Conservation (phyloP, 1,140 invertebrate genomes). For the Oryctes rhinoceros region DNA sequence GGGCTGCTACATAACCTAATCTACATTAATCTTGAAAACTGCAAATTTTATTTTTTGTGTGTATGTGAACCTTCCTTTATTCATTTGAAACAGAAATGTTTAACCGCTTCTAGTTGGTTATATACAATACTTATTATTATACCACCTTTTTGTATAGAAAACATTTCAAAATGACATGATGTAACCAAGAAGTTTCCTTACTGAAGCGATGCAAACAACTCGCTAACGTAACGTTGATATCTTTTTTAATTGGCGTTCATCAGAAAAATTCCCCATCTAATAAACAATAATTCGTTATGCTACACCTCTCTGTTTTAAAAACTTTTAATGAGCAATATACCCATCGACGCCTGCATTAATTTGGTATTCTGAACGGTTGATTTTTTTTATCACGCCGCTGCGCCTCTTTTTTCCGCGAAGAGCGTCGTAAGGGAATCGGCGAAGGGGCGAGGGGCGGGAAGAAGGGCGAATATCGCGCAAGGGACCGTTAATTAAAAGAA, state of each 20-base stretch:
- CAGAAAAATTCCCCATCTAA: conserved; percentile 25
- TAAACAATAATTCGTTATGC: conserved; percentile 38
- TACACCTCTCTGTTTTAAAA: conserved; percentile 40
- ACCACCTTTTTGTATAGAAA: background rate
- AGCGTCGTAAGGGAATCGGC: background rate
- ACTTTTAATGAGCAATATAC: conserved; percentile 41
- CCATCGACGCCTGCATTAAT: conserved; percentile 37
- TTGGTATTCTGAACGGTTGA: conserved; percentile 32
- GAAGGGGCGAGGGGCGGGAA: background rate
- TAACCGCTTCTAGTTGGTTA: no score
- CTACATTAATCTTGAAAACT: no score
- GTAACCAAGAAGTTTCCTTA: conserved; percentile 11
- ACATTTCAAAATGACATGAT: conserved; percentile 7
- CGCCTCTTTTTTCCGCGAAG: conserved; percentile 19
- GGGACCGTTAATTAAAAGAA: conserved; percentile 25
- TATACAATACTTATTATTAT: no score
- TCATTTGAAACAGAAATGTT: no score
- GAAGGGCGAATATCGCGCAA: conserved; percentile 9
- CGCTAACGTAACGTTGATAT: conserved; percentile 2
- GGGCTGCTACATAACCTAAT: no score
- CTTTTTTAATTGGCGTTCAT: conserved; percentile 35
- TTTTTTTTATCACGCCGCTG: conserved; percentile 11
- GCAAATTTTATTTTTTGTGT: no score
- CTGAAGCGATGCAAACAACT: background rate
- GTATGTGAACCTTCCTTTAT: no score